Conservation (phyloP, 2,797 vertebrate genomes). For the Mormyrus proboscirostris region DNA sequence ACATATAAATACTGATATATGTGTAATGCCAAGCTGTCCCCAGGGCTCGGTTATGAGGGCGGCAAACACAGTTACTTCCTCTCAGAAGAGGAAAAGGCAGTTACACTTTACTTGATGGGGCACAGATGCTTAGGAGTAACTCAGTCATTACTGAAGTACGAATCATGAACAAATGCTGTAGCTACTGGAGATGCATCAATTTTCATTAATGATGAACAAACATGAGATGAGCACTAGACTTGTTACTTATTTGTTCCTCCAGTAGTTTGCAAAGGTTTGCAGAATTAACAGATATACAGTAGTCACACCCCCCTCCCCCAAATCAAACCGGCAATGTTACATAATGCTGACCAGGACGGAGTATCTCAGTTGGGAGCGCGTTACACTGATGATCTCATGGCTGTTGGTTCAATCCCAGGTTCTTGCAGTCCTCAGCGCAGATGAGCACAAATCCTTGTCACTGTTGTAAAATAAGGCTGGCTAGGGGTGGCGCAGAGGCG, state of each 20-base stretch:
- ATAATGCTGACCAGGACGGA: not conserved
- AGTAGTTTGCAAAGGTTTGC: no score
- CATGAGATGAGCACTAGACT: not conserved
- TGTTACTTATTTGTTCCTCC: not conserved
- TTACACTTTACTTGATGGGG: not conserved
- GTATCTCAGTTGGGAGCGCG: not conserved
- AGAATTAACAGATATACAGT: no score
- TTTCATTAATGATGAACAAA: no score
- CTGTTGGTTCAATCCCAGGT: not conserved
- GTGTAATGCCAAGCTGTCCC: no score
- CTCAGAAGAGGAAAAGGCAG: no score
- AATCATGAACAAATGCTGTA: no score
- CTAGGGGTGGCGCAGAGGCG: constrained; percentile 42
- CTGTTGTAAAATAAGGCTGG: no score
- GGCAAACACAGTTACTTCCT: not conserved
- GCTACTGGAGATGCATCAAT: no score
- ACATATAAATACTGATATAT: no score
- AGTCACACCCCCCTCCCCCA: no score
- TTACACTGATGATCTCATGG: not conserved
- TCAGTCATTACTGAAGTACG: not conserved
- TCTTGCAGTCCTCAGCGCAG: not conserved
- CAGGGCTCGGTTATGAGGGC: no score
- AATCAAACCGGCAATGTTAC: not conserved
- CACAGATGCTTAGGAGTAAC: not conserved
- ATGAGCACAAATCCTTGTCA: not conserved